Percentiles rank a stretch among this genome's conserved stretches.
Conservation (phyloP, 2,797 vertebrate species). For the Neomorphus geoffroyi region DNA sequence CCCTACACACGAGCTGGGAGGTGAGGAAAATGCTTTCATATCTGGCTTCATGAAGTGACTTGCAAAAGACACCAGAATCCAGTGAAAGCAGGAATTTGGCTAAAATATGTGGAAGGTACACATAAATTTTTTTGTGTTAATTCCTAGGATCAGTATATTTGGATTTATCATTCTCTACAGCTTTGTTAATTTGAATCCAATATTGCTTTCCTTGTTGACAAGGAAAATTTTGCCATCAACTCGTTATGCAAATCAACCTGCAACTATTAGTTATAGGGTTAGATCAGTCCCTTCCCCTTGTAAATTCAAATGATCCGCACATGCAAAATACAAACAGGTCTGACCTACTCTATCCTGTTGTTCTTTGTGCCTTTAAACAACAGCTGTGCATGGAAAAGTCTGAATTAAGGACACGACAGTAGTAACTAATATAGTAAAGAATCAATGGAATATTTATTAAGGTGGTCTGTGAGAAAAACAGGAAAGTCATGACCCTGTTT, state of each 20-base stretch:
- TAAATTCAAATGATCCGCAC: not conserved
- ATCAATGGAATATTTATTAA: not conserved
- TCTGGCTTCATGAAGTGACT: not conserved
- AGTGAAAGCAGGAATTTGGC: not conserved
- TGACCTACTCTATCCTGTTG: not conserved
- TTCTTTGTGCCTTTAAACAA: not conserved
- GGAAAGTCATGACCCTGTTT: not conserved
- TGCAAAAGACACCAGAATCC: not conserved
- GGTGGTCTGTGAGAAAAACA: not conserved
- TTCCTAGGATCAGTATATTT: not conserved
- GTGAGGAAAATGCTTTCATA: not conserved
- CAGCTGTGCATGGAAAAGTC: not conserved
- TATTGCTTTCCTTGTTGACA: not conserved
- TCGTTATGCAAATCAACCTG: not conserved
- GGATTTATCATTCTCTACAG: not conserved
- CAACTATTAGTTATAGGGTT: constrained; percentile 4
- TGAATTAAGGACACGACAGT: not conserved
- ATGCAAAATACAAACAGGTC: not conserved
- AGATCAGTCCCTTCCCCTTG: not conserved
- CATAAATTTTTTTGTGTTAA: not conserved
- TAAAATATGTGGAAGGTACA: not conserved
- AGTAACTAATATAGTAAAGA: not conserved
- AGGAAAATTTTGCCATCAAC: not conserved
- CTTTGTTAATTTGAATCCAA: not conserved
- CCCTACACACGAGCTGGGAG: not conserved